Conservation (phyloP, 2,113 vertebrate species). For the Delphinapterus leucas region DNA sequence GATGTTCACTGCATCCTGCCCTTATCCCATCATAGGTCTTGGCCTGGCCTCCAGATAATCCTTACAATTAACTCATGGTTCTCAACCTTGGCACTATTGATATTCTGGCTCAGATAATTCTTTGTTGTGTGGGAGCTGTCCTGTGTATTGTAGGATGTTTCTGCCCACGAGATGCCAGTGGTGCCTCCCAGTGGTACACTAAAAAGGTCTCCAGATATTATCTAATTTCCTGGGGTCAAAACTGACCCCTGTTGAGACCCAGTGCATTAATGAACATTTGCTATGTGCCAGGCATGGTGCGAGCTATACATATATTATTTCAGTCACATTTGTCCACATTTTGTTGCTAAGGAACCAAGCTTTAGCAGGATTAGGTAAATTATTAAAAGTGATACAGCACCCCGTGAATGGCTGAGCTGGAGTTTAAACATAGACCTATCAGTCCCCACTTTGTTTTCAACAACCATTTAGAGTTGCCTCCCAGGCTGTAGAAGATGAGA, state of each 20-base stretch:
- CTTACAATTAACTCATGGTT: not conserved
- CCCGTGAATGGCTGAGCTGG: not conserved
- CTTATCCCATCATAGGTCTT: not conserved
- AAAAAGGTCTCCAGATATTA: not conserved
- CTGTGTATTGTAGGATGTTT: not conserved
- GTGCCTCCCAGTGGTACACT: not conserved
- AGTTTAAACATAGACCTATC: not conserved
- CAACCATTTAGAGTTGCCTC: not conserved
- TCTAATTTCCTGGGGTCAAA: not conserved
- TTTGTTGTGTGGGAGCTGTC: not conserved
- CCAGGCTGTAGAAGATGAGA: not conserved
- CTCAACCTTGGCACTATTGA: not conserved
- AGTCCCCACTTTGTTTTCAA: not conserved
- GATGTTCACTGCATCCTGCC: not conserved
- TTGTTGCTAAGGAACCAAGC: not conserved
- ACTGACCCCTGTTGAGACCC: not conserved
- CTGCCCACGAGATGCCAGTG: not conserved
- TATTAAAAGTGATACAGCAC: not conserved
- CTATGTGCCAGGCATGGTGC: not conserved
- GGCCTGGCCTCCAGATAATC: not conserved
- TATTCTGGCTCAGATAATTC: not conserved
- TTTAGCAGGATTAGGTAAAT: not conserved
- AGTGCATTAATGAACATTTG: not conserved
- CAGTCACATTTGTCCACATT: not conserved
- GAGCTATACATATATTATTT: not conserved